A percentile compares a stretch with the other conserved stretches of the same genome.
Evolutionary conservation across 2,113 vertebrate species (phyloP).

Genomic region (Vombatus ursinus): DNA sequence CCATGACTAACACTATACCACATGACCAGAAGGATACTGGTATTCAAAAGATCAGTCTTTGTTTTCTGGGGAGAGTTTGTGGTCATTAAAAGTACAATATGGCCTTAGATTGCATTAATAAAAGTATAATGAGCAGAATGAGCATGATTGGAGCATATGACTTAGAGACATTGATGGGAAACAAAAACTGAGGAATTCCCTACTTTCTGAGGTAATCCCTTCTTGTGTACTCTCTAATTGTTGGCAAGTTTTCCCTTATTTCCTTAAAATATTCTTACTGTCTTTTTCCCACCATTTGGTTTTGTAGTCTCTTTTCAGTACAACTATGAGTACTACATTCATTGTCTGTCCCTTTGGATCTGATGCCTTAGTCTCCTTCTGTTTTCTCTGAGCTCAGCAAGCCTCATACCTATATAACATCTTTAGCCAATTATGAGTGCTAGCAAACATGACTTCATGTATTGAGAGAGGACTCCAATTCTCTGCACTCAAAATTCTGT

Average conservation of each 20-base stretch:
- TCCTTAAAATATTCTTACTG: background rate
- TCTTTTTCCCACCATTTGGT: background rate
- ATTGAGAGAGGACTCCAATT: background rate
- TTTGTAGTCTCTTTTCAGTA: background rate
- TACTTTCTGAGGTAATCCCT: background rate
- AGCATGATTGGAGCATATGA: background rate
- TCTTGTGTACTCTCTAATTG: background rate
- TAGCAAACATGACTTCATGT: background rate
- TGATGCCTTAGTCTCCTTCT: background rate
- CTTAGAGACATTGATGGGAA: background rate
- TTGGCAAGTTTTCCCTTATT: background rate
- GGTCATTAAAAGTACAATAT: background rate
- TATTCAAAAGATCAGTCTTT: background rate
- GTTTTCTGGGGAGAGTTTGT: background rate
- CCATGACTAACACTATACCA: background rate
- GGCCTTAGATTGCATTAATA: background rate
- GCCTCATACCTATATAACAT: background rate
- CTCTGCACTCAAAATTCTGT: background rate
- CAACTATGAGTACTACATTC: background rate
- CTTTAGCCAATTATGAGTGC: background rate
- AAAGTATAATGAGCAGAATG: background rate
- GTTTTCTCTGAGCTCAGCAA: background rate
- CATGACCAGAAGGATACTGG: background rate
- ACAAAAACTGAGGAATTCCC: background rate
- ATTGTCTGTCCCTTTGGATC: background rate